Evolutionary conservation across 2,888 invertebrate species (phyloP).

Genomic region (Hedya salicella): DNA sequence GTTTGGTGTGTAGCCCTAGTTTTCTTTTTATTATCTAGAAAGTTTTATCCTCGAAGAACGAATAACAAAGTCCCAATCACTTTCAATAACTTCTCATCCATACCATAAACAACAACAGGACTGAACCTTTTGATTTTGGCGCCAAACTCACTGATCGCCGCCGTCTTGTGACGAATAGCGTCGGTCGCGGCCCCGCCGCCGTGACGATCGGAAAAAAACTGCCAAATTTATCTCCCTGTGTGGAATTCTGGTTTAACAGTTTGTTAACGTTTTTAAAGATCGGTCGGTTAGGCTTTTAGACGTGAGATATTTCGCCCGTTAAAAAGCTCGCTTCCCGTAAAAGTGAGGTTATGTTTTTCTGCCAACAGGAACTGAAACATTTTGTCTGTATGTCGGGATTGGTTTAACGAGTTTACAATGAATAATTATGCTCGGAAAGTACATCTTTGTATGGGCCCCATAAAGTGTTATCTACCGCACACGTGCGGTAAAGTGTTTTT

Average conservation of each 20-base stretch:
- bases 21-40: too few relatives aligned
- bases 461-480: too few relatives aligned
- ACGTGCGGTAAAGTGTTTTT: too few relatives aligned
- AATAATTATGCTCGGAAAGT: too few relatives aligned
- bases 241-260: conserved; percentile 30
- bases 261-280: conserved; percentile 24
- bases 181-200: conserved; percentile 58
- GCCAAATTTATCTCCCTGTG: conserved; percentile 30
- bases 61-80: too few relatives aligned
- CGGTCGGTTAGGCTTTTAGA: conserved; percentile 3
- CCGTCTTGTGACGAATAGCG: conserved; percentile 67
- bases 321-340: not conserved
- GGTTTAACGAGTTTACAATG: too few relatives aligned
- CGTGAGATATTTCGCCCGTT: not conserved
- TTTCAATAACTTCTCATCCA: too few relatives aligned
- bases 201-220: conserved; percentile 50
- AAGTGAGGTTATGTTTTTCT: not conserved
- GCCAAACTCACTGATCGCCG: conserved; percentile 53
- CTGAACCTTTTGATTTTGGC: conserved; percentile 55
- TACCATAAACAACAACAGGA: conserved; percentile 13
- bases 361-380: too few relatives aligned
- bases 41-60: too few relatives aligned
- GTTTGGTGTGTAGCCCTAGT: too few relatives aligned
- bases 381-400: too few relatives aligned
- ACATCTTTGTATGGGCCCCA: too few relatives aligned